phyloP scores from a whole-genome alignment of 2,797 vertebrate genomes.

The Chaetophractus vellerosus region DNA sequence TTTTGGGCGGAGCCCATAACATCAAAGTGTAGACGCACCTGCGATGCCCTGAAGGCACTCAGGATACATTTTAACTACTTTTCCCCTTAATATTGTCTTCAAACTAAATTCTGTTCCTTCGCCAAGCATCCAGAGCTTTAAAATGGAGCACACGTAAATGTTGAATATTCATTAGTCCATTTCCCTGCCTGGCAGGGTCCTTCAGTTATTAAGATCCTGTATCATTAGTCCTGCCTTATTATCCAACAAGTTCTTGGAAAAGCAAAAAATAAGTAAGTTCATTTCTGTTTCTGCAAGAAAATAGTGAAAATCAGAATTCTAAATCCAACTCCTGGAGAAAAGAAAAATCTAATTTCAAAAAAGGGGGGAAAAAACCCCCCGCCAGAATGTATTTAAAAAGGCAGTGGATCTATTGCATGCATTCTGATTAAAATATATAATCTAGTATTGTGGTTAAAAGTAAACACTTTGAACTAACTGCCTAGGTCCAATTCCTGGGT shows the following conservation, averaged over 20 bases:
- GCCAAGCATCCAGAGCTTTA: neutral
- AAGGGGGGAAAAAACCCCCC: neutral
- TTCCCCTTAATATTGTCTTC: neutral
- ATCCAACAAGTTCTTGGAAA: constrained; percentile 10
- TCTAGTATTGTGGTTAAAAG: neutral
- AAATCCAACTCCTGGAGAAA: constrained; percentile 38
- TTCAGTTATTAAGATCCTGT: neutral
- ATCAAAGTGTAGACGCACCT: fast-evolving
- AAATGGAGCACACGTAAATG: fast-evolving
- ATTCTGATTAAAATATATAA: neutral
- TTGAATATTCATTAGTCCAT: neutral
- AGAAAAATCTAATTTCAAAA: neutral
- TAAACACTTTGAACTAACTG: neutral
- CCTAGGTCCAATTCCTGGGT: neutral
- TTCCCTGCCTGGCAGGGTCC: neutral
- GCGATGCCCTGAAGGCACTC: neutral
- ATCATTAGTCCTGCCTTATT: neutral
- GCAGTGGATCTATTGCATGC: neutral
- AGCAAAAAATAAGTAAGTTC: constrained; percentile 7
- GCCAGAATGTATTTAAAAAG: neutral
- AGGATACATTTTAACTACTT: neutral
- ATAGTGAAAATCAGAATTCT: constrained; percentile 27
- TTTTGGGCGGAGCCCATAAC: fast-evolving
- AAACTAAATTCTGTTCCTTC: neutral
- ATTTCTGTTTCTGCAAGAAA: constrained; percentile 18